Evolutionary conservation across 2,113 vertebrate genomes (phyloP).

Genomic region (Bubo scandiacus): DNA sequence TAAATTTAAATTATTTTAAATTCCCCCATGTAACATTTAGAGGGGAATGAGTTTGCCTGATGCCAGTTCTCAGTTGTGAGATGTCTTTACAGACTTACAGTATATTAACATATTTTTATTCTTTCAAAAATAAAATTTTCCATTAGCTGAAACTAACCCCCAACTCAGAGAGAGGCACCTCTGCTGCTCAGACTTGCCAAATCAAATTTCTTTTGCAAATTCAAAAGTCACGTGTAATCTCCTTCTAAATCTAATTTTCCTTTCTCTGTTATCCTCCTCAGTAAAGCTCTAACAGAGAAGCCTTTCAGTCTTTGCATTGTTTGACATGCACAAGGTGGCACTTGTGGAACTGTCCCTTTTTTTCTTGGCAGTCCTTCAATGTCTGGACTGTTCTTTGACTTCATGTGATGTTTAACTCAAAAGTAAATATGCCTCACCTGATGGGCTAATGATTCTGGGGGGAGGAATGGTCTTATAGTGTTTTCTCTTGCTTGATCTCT

Average conservation of each 20-base stretch:
- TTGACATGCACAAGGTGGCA: background rate
- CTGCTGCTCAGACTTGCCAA: background rate
- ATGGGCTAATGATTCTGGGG: background rate
- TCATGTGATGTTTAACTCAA: background rate
- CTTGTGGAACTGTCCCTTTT: background rate
- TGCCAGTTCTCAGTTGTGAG: background rate
- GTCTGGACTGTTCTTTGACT: background rate
- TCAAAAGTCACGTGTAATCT: background rate
- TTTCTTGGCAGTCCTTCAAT: background rate
- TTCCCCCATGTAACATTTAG: background rate
- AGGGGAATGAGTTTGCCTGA: background rate
- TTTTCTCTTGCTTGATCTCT: background rate
- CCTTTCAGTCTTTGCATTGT: background rate
- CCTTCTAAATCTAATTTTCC: background rate
- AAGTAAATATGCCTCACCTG: background rate
- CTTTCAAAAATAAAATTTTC: background rate
- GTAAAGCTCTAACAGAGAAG: background rate
- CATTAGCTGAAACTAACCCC: background rate
- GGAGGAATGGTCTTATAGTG: background rate
- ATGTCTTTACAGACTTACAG: background rate
- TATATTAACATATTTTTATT: background rate
- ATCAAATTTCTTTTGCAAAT: constrained; percentile 1
- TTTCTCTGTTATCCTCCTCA: background rate
- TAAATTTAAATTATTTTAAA: background rate
- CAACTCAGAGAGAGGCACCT: background rate